A percentile compares a stretch with the other conserved stretches of the same genome.
Evolutionary conservation across 2,113 vertebrate species (phyloP).

Genomic region (Shinisaurus crocodilurus): DNA sequence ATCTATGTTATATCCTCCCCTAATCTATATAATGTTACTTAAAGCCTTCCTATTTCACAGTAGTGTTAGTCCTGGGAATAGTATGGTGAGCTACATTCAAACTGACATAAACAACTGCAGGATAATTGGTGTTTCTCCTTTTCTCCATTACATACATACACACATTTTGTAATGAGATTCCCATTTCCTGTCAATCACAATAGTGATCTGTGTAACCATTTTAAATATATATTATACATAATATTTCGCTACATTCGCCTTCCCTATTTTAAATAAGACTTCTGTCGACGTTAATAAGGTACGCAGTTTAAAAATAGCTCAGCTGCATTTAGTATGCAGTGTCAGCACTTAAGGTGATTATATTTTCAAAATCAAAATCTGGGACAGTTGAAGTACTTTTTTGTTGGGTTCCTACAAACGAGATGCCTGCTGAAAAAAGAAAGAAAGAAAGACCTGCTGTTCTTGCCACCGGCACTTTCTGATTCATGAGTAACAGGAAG

Average conservation of each 20-base stretch:
- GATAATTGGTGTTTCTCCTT: background rate
- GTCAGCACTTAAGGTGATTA: background rate
- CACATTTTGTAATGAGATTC: background rate
- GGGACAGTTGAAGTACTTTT: constrained; percentile 47
- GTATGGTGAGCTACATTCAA: background rate
- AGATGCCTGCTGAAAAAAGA: background rate
- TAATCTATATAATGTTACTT: background rate
- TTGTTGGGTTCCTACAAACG: background rate
- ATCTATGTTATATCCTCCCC: background rate
- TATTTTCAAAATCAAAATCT: constrained; percentile 28
- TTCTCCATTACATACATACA: background rate
- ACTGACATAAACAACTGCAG: background rate
- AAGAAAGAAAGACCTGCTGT: constrained; percentile 12
- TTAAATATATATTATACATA: background rate
- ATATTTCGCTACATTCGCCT: background rate
- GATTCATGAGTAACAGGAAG: constrained; percentile 10
- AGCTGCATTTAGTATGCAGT: constrained; percentile 7
- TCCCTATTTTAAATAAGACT: constrained; percentile 17
- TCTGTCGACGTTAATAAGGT: constrained; percentile 21
- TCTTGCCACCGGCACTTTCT: constrained; percentile 35
- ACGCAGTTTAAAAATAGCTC: constrained; percentile 14
- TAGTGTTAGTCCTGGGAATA: background rate
- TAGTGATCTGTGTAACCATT: background rate
- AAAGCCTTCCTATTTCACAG: background rate
- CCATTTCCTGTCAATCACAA: background rate